Evolutionary conservation across 2,888 invertebrate genomes (phyloP).

Genomic region (Helleia helle): DNA sequence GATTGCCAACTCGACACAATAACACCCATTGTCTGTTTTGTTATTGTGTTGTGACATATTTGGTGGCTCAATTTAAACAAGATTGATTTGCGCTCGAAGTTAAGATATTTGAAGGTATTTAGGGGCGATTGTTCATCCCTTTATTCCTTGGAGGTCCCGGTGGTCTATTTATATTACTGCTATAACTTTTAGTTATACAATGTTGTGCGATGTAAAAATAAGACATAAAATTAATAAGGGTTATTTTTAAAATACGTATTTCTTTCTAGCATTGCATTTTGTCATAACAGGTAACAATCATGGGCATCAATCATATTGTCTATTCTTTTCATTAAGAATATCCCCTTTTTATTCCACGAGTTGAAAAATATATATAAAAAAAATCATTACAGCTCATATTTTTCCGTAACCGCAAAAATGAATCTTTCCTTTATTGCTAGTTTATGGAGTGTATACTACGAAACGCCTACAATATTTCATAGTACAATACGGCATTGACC

Average conservation of each 20-base stretch:
- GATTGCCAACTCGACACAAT: slow-evolving; percentile 21
- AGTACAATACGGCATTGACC: slow-evolving; percentile 35
- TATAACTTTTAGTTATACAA: no score
- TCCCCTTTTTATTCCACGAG: no score
- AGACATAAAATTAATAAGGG: no score
- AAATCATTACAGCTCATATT: slow-evolving; percentile 6
- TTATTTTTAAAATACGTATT: no score
- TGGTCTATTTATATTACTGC: no score
- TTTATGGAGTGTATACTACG: slow-evolving; percentile 28
- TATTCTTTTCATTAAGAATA: no score
- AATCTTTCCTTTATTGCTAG: slow-evolving; percentile 2
- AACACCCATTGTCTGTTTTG: slow-evolving; percentile 21
- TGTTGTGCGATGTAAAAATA: no score
- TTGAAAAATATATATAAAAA: not conserved
- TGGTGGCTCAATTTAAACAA: slow-evolving; percentile 32
- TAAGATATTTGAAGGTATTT: slow-evolving; percentile 12
- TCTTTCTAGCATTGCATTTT: no score
- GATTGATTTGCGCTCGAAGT: slow-evolving; percentile 37
- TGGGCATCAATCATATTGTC: no score
- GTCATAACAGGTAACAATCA: no score
- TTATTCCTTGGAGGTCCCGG: slow-evolving; percentile 3
- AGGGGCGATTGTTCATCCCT: slow-evolving; percentile 3
- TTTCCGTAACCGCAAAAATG: not conserved
- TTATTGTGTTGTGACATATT: slow-evolving; percentile 40
- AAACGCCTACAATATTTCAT: slow-evolving; percentile 47